Conservation (phyloP, 2,888 invertebrate genomes). For the Spialia ferax region DNA sequence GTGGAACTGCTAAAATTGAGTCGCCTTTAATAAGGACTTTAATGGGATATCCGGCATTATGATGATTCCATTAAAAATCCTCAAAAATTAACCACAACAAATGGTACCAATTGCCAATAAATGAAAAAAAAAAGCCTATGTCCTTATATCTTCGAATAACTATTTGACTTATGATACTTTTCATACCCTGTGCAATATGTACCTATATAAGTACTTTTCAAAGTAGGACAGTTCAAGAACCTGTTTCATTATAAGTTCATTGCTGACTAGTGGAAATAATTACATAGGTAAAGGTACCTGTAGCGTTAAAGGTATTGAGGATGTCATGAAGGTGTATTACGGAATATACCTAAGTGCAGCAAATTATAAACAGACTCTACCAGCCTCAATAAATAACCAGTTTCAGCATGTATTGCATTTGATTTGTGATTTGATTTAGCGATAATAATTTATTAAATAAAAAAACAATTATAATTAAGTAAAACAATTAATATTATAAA, state of each 20-base stretch:
- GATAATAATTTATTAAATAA: too few species aligned
- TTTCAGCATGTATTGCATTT: too few species aligned
- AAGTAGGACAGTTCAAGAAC: not conserved
- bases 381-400: too few species aligned
- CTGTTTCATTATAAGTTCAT: not conserved
- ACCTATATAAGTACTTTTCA: not conserved
- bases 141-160: not conserved
- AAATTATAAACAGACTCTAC: too few species aligned
- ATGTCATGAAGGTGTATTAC: not conserved
- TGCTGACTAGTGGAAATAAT: slow-evolving; percentile 3
- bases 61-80: too few species aligned
- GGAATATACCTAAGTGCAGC: not conserved
- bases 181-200: not conserved
- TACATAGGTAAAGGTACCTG: not conserved
- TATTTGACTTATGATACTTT: not conserved
- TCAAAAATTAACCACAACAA: not conserved
- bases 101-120: not conserved
- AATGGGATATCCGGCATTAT: too few species aligned
- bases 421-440: too few species aligned
- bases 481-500: too few species aligned
- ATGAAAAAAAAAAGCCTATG: not conserved
- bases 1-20: too few species aligned
- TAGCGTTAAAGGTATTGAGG: not conserved
- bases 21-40: too few species aligned
- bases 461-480: too few species aligned